Conservation (phyloP, 2,113 vertebrate genomes). For the Sphaerodactylus townsendi region DNA sequence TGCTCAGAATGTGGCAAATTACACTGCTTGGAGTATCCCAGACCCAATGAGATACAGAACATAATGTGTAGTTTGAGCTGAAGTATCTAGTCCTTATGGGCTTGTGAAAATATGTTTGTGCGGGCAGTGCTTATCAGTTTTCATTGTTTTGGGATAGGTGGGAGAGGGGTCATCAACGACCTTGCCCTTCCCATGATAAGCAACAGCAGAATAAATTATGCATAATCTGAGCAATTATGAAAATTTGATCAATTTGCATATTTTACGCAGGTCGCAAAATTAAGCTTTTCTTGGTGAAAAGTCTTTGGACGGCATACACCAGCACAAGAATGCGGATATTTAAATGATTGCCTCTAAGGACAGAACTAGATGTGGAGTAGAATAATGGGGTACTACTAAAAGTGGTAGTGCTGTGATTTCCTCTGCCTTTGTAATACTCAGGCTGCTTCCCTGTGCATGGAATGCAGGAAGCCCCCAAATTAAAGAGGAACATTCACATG, state of each 20-base stretch:
- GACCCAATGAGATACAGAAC: too few relatives aligned
- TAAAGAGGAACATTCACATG: too few relatives aligned
- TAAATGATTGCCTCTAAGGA: neutral
- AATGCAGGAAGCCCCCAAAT: too few relatives aligned
- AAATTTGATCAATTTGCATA: neutral
- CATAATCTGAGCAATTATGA: neutral
- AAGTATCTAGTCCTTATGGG: neutral
- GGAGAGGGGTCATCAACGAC: too few relatives aligned
- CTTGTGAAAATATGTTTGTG: neutral
- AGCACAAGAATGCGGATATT: neutral
- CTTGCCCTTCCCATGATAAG: neutral
- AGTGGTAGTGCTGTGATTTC: neutral
- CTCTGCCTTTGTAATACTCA: neutral
- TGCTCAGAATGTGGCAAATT: too few relatives aligned
- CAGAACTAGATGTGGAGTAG: neutral
- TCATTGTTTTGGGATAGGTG: neutral
- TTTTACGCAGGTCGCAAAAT: neutral
- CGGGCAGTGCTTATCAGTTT: neutral
- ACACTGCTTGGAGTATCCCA: too few relatives aligned
- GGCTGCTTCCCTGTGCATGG: too few relatives aligned
- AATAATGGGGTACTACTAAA: neutral
- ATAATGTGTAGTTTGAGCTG: too few relatives aligned
- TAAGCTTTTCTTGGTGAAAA: neutral
- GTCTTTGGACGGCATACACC: neutral
- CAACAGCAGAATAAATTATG: neutral